phyloP scores from a whole-genome alignment of 2,797 vertebrate species.

The Coregonus sp. region DNA sequence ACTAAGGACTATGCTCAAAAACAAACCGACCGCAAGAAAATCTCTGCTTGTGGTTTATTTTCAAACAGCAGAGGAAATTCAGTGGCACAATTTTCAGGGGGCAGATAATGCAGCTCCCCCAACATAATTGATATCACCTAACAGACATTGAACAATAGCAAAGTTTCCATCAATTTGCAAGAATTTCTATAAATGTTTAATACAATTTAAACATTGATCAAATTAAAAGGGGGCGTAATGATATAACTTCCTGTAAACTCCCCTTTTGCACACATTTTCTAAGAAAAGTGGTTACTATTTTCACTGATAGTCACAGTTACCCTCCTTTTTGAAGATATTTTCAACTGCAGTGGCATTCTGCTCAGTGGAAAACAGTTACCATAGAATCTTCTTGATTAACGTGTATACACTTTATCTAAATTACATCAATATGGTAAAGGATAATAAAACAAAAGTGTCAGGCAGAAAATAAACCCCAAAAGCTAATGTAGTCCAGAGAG shows the following conservation, averaged over 20 bases:
- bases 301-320: no score
- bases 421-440: neutral
- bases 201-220: no score
- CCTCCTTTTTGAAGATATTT: no score
- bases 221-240: neutral
- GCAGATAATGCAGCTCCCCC: neutral
- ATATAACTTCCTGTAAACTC: neutral
- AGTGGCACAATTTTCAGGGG: neutral
- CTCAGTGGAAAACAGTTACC: no score
- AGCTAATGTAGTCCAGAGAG: neutral
- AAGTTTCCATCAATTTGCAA: neutral
- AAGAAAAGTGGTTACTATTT: no score
- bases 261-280: neutral
- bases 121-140: neutral
- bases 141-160: neutral
- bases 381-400: no score
- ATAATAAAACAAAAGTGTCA: neutral
- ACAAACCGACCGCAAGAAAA: neutral
- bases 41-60: neutral
- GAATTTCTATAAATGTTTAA: neutral
- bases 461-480: neutral
- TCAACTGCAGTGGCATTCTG: no score
- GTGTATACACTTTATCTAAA: neutral
- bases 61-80: neutral
- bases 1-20: conserved; percentile 2